A percentile compares a stretch with the other conserved stretches of the same genome.
These are phyloP conservation scores for Ispidina lecontei DNA, from an alignment of 2,797 vertebrate genomes.

Conservation along the genomic window DNA sequence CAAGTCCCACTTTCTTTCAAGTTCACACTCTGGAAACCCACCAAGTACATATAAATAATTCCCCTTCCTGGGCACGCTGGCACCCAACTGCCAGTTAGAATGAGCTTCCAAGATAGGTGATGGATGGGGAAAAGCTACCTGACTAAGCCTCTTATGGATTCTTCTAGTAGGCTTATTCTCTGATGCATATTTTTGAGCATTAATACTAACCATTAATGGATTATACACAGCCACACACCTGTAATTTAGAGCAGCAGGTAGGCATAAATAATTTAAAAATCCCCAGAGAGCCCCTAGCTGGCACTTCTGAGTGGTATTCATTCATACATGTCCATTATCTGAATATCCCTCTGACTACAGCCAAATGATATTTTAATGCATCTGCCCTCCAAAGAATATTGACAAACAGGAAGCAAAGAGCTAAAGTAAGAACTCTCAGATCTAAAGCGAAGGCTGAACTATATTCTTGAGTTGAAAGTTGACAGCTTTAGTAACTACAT, in stretches of 20 bases:
- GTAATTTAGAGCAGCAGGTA: background rate
- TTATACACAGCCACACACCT: background rate
- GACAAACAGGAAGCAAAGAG: constrained; percentile 31
- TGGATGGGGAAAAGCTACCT: constrained; percentile 23
- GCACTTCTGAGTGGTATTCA: background rate
- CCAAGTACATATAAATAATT: constrained; percentile 52
- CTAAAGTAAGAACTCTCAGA: constrained; percentile 13
- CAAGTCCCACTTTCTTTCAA: constrained; percentile 74
- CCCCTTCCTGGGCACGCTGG: background rate
- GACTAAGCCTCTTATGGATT: background rate
- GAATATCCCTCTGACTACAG: background rate
- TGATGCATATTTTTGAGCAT: rapidly evolving
- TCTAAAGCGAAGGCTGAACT: constrained; percentile 50
- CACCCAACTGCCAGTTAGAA: constrained; percentile 16
- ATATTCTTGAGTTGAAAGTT: constrained; percentile 9
- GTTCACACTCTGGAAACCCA: constrained; percentile 69
- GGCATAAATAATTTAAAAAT: constrained; percentile 1
- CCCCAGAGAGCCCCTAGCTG: background rate
- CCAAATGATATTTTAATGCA: constrained; percentile 2
- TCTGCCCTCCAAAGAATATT: background rate
- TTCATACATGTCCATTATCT: background rate
- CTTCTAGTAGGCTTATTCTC: background rate
- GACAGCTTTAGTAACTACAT: constrained; percentile 44
- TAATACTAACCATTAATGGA: background rate
- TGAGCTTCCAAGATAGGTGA: background rate